phyloP scores from a whole-genome alignment of 1,140 invertebrate genomes.

The Aphis craccivora region DNA sequence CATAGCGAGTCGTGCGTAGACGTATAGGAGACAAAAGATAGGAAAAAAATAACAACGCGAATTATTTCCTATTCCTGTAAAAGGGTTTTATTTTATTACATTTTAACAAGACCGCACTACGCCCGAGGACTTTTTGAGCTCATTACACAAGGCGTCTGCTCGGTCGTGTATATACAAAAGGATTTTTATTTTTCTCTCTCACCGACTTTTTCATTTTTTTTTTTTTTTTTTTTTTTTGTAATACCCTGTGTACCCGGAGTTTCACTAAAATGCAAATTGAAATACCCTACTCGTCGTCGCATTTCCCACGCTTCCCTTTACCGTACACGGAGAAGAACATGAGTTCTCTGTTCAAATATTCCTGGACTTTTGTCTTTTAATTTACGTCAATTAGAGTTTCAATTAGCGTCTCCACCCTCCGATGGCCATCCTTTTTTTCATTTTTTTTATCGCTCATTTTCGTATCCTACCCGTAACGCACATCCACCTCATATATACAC shows the following conservation, averaged over 20 bases:
- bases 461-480: neutral
- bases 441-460: conserved; percentile 14
- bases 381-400: conserved; percentile 57
- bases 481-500: neutral
- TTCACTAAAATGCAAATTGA: conserved; percentile 55
- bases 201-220: neutral
- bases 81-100: conserved; percentile 55
- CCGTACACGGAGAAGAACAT: neutral
- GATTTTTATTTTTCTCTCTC: conserved; percentile 53
- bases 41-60: conserved; percentile 39
- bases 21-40: neutral
- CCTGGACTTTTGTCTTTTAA: conserved; percentile 57
- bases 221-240: conserved; percentile 33
- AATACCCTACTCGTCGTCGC: neutral
- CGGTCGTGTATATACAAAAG: conserved; percentile 35
- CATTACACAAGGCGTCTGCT: conserved; percentile 52
- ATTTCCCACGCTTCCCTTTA: too few relatives aligned
- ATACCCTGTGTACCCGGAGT: neutral
- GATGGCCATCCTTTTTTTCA: neutral
- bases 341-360: conserved; percentile 54
- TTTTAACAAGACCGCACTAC: conserved; percentile 55
- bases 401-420: conserved; percentile 38
- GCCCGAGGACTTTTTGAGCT: conserved; percentile 55
- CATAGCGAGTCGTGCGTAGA: neutral
- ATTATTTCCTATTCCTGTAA: conserved; percentile 47